Base-by-base conservation (phyloP, 2,797 vertebrate genomes). In the Sandelia bainsii region DNA sequence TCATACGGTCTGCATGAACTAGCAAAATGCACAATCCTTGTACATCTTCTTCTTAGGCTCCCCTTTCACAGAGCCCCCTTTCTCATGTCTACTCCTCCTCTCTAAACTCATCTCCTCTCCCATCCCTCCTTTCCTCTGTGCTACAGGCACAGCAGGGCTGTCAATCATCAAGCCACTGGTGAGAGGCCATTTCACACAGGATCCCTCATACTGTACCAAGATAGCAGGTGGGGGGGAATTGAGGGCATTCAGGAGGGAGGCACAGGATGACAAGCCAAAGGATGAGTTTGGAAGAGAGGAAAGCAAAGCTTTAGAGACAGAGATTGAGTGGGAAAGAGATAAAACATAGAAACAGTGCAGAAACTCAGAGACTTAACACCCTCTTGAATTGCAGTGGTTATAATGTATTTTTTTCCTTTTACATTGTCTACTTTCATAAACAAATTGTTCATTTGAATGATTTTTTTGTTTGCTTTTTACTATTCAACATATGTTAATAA, bases 111-210 rank as follows among this genome's bases (percentile, higher is more conserved):
- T 34, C 68, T 72, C 49, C 50, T 53, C 48, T 46, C 25, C 17
- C 22, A 32, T 22, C 52, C 20, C 54, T 51, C 50, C 25, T 25
- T 10, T 37, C 34, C 34, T 54, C 34, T 45, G 52, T 39, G 58
- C 69, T 67, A 78, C 73, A 68, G 57, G 45, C 59, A 59, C 81
- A 85, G 73, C 74, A 73, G 79, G 53, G 65, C 90, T 89, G 87
- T 91, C 90, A 89, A 85, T 91, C 90, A 86, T 72, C 59, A 39
- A 73, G 70, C 82, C 72, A 58, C 71, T 25, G 57, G 84, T 71
- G 79, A 89, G 87, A 81, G 72, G 73, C 79, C 71, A 86, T 86
- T 85, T 84, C 79, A 84, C 82, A 83, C 84, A 79, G 82, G 71
- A 86, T 74, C 69, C 68, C 72, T 84, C 65, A 64, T 52, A 67